These are phyloP conservation scores for Acromyrmex echinatior DNA, from an alignment of 1,140 invertebrate genomes.

Conservation along the genomic window DNA sequence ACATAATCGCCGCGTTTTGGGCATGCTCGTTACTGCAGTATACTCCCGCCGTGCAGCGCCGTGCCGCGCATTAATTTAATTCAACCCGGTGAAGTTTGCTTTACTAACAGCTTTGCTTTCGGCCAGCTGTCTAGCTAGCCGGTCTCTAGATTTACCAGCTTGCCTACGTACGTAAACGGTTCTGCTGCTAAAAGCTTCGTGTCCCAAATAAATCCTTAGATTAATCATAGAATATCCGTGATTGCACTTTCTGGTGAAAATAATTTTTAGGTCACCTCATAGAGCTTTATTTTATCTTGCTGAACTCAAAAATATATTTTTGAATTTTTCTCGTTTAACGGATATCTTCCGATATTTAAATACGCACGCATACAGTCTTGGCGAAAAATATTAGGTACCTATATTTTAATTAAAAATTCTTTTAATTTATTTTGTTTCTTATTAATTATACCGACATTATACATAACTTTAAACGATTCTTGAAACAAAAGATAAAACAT, in stretches of 20 bases:
- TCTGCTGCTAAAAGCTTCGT: conserved; percentile 38
- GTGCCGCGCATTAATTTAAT: conserved; percentile 59
- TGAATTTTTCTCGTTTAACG: not conserved
- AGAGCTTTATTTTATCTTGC: not conserved
- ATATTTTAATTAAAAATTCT: too few species aligned
- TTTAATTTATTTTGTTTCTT: too few species aligned
- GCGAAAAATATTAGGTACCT: too few species aligned
- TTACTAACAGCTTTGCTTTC: conserved; percentile 65
- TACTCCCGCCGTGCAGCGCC: conserved; percentile 29
- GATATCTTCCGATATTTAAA: not conserved
- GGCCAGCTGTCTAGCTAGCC: conserved; percentile 56
- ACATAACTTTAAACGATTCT: too few species aligned
- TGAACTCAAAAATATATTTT: not conserved
- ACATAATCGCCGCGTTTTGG: conserved; percentile 58
- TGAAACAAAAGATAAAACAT: too few species aligned
- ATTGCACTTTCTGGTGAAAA: not conserved
- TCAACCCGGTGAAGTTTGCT: conserved; percentile 62
- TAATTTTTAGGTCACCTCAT: not conserved
- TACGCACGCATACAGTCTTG: not conserved
- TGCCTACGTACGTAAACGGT: conserved; percentile 45
- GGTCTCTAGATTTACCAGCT: conserved; percentile 57
- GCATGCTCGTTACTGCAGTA: conserved; percentile 52
- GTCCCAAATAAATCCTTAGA: conserved; percentile 35
- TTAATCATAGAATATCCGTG: conserved; percentile 38
- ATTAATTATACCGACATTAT: too few species aligned